Conservation (phyloP, 2,113 vertebrate genomes). For the Grus americana region DNA sequence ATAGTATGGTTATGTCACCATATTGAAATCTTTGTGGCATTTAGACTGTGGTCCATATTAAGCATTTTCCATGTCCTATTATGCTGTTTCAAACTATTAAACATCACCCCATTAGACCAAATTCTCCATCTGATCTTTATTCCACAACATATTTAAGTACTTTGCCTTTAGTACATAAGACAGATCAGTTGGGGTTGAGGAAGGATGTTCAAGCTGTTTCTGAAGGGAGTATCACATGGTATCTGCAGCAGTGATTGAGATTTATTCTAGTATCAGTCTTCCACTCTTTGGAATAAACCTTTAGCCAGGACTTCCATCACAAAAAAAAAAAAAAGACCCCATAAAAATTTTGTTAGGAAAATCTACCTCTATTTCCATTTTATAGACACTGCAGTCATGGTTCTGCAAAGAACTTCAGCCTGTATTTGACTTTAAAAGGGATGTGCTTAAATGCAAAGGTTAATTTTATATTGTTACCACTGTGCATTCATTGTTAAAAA, state of each 20-base stretch:
- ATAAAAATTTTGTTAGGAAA: neutral
- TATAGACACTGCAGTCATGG: neutral
- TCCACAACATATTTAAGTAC: neutral
- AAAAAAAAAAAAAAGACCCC: neutral
- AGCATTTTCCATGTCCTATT: neutral
- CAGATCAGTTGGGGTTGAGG: neutral
- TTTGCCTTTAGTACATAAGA: neutral
- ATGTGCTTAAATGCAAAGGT: neutral
- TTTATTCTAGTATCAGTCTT: neutral
- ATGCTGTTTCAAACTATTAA: neutral
- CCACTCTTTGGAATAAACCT: neutral
- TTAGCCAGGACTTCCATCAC: neutral
- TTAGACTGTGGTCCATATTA: neutral
- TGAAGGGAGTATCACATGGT: neutral
- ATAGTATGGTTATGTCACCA: conserved; percentile 11
- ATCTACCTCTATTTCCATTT: neutral
- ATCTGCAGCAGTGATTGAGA: neutral
- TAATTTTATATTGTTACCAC: neutral
- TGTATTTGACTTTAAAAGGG: neutral
- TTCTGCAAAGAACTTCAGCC: neutral
- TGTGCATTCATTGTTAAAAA: neutral
- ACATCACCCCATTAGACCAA: neutral
- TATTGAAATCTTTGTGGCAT: conserved; percentile 24
- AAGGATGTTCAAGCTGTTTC: neutral
- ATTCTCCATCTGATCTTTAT: neutral